Base-by-base conservation (phyloP, 2,888 invertebrate species). In the Colostygia pectinataria region DNA sequence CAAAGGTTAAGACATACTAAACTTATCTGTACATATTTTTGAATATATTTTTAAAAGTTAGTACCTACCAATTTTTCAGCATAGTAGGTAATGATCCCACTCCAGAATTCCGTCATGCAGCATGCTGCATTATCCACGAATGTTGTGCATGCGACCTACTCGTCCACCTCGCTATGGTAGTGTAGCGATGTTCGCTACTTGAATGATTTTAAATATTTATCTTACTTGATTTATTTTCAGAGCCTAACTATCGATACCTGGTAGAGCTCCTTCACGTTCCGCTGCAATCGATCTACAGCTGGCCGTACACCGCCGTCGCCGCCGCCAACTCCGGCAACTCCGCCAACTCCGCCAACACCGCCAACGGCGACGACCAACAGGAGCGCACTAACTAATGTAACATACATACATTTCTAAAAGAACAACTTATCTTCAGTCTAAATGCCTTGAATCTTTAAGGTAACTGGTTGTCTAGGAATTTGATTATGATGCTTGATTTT, bases 251-350 rank as follows among this genome's bases (percentile, higher is more conserved):
- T 77, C 93, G 95, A 61, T 93, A 95, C 84, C 91, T 97, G 68
- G 93, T 97, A 66, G 97, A 97, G 86, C 84, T 97, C 52, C 91
- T 97, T 33, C 97, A 97, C 77, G 95, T 97, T 62, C 97, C 97
- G 32, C 89, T 97, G 63, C 96, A 97, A 81, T 94, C 94, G 36
- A 92, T 97, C 66, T 97, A 96, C 83, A 92, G 91, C 66, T 91
- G 91, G 82, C 91, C 91, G 0, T 78, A 73, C 58, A 66, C 76
- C 46, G 71, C 79, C 24, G 63, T 70, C 2, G 58, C 53, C 5
- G 41, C 72, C 27, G 65, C 80, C 23, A 88, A 87, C 48, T n/a
- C n/a, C 2, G 18, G 2, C 4, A 18, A 53, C 5, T 40, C 72
- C 27, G 65, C 80, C 23, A 88, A 88, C 48, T n/a, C n/a, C 2